Conservation (phyloP, 2,888 invertebrate genomes). For the Euproctis similis region DNA sequence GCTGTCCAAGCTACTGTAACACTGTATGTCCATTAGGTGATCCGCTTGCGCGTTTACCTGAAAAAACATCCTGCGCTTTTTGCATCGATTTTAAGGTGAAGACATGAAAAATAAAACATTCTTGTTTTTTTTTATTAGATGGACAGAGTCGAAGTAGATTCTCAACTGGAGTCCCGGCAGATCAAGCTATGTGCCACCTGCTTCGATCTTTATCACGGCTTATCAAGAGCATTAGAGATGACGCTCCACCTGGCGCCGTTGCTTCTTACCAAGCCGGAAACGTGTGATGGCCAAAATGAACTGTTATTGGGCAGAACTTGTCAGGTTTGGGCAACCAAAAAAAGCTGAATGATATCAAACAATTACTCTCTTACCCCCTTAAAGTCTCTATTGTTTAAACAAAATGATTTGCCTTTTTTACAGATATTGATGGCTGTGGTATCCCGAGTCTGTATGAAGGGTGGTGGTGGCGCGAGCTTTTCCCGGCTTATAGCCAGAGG, state of each 20-base stretch:
- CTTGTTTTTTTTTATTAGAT: slow-evolving; percentile 35
- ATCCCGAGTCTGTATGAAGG: slow-evolving; percentile 84
- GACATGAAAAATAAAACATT: too few species aligned
- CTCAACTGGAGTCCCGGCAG: slow-evolving; percentile 82
- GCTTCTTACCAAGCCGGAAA: slow-evolving; percentile 78
- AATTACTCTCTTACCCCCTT: too few species aligned
- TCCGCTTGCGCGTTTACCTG: too few species aligned
- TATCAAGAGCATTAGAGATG: slow-evolving; percentile 89
- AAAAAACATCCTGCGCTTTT: too few species aligned
- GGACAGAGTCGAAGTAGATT: slow-evolving; percentile 52
- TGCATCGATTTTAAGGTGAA: too few species aligned
- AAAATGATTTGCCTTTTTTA: neutral
- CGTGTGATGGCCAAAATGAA: slow-evolving; percentile 79
- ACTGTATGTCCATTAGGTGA: too few species aligned
- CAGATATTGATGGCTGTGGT: slow-evolving; percentile 87
- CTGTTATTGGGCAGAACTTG: slow-evolving; percentile 80
- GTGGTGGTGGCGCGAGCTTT: slow-evolving; percentile 61
- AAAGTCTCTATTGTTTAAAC: neutral
- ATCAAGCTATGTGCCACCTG: slow-evolving; percentile 89
- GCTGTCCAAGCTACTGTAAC: too few species aligned
- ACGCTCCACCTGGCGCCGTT: slow-evolving; percentile 79
- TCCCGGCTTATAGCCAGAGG: slow-evolving; percentile 52
- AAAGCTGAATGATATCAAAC: too few species aligned
- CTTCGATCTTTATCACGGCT: slow-evolving; percentile 85
- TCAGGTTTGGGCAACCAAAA: slow-evolving; percentile 52